phyloP scores from a whole-genome alignment of 1,140 invertebrate genomes.

The Danaus melanippus region DNA sequence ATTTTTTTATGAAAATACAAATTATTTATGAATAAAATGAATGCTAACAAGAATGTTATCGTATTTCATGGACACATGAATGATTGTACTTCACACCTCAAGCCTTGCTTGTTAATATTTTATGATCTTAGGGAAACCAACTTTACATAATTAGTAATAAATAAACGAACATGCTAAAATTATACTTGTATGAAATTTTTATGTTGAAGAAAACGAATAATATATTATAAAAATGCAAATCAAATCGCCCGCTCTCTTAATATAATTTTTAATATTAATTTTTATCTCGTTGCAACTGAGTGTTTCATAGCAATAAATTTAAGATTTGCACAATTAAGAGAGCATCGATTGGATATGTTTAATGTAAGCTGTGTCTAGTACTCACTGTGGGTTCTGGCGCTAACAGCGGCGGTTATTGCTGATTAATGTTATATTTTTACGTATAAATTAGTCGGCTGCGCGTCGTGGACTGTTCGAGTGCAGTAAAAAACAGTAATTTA shows the following conservation, averaged over 20 bases:
- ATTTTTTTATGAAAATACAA: too few species aligned
- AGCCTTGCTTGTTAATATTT: conserved; percentile 12
- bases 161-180: conserved; percentile 13
- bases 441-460: conserved; percentile 67
- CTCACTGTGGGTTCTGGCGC: conserved; percentile 60
- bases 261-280: conserved; percentile 17
- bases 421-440: conserved; percentile 68
- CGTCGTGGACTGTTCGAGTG: conserved; percentile 62
- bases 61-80: conserved; percentile 9
- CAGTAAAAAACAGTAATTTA: conserved; percentile 70
- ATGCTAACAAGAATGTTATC: conserved; percentile 24
- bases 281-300: too few species aligned
- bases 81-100: conserved; percentile 17
- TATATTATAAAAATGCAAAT: conserved; percentile 13
- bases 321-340: conserved; percentile 36
- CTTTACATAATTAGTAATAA: conserved; percentile 2
- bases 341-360: conserved; percentile 40
- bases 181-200: neutral
- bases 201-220: conserved; percentile 2
- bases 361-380: conserved; percentile 48
- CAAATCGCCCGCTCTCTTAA: conserved; percentile 34
- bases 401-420: conserved; percentile 58
- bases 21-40: conserved; percentile 14
- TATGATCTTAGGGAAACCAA: conserved; percentile 6
- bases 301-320: too few species aligned